Evolutionary conservation across 2,888 invertebrate species (phyloP).

Genomic region (Noctua pronuba): DNA sequence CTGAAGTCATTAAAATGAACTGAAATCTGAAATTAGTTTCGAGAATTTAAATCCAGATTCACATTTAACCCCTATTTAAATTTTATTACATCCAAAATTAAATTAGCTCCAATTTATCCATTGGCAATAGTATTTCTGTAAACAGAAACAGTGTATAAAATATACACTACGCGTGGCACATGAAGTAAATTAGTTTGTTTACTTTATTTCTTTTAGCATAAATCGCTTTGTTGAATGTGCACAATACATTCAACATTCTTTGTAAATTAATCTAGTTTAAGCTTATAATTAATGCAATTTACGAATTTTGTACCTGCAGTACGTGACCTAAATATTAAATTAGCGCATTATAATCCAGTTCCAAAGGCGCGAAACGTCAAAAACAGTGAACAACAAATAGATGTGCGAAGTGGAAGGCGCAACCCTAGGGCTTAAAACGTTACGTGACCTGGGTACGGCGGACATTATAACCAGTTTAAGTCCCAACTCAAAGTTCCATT

Average conservation of each 20-base stretch:
- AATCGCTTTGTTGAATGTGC: conserved; percentile 14
- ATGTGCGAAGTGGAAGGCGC: conserved; percentile 76
- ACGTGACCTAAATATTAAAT: conserved; percentile 59
- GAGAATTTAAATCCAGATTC: conserved; percentile 19
- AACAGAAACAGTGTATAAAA: not conserved
- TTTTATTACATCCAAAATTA: conserved; percentile 31
- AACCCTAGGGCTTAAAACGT: conserved; percentile 78
- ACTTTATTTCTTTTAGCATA: conserved; percentile 26
- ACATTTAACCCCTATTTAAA: conserved; percentile 29
- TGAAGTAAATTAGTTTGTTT: conserved; percentile 16
- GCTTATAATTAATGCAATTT: conserved; percentile 41
- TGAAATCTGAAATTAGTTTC: conserved; percentile 26
- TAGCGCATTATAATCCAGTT: conserved; percentile 69
- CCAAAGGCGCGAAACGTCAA: conserved; percentile 81
- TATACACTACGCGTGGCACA: conserved; percentile 1
- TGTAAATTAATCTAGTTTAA: conserved; percentile 39
- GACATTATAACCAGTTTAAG: conserved; percentile 82
- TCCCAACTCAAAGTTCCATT: conserved; percentile 80
- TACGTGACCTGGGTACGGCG: conserved; percentile 83
- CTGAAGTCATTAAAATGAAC: conserved; percentile 22
- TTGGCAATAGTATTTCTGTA: conserved; percentile 18
- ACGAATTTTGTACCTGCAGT: conserved; percentile 48
- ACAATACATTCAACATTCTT: conserved; percentile 18
- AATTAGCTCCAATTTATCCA: conserved; percentile 29
- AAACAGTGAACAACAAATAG: conserved; percentile 78